Conservation (phyloP, 1,140 invertebrate species). For the Nilaparvata lugens region DNA sequence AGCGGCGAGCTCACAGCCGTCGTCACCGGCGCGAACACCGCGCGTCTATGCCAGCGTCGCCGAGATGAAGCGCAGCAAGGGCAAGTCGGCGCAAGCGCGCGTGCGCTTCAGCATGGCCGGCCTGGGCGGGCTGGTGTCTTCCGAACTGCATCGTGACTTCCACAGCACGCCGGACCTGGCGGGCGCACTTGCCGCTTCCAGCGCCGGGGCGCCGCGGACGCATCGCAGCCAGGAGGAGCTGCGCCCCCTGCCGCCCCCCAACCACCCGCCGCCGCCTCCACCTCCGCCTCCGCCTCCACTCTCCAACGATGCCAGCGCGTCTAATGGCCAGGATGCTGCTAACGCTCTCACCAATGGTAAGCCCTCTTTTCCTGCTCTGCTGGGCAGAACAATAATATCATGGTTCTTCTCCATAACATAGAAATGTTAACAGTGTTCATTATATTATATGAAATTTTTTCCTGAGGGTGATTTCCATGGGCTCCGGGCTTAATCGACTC, state of each 20-base stretch:
- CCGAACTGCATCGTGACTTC: constrained; percentile 69
- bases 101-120: constrained; percentile 44
- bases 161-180: constrained; percentile 80
- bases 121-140: constrained; percentile 20
- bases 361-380: too few species aligned
- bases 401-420: too few species aligned
- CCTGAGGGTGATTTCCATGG: too few species aligned
- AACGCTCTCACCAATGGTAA: not conserved
- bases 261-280: constrained; percentile 29
- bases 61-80: constrained; percentile 81
- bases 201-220: constrained; percentile 24
- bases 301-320: constrained; percentile 17
- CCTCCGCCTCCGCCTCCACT: constrained; percentile 27
- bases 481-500: too few species aligned
- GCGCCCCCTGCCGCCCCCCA: constrained; percentile 41
- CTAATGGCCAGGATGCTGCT: constrained; percentile 17
- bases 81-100: constrained; percentile 46
- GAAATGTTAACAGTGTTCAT: too few species aligned
- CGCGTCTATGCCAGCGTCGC: constrained; percentile 88
- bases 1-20: constrained; percentile 42
- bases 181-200: constrained; percentile 21
- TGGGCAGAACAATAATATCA: too few species aligned
- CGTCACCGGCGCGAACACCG: constrained; percentile 53
- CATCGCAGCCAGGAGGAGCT: constrained; percentile 71
- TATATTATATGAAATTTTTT: too few species aligned